Evolutionary conservation across 2,113 vertebrate genomes (phyloP), one percentile per base, ranked within the genome.

Genomic region (Phalacrocorax brasilianus): DNA sequence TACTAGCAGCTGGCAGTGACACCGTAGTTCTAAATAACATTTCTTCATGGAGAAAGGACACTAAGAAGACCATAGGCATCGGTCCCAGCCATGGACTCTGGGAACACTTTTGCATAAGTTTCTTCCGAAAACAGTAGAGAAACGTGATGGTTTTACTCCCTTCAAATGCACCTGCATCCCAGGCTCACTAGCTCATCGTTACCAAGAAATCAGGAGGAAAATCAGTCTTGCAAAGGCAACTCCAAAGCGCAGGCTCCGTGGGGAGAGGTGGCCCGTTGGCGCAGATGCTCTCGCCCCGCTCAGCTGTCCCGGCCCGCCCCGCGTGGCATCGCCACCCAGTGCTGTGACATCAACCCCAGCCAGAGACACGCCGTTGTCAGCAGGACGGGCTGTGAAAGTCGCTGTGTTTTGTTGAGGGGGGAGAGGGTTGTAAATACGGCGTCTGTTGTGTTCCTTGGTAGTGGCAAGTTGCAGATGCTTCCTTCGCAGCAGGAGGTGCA

Each of bases 401-500:
- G 66, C 4, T 80, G 81, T 2, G 98, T 97, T 76, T 97, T 95
- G 91, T 94, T 97, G 92, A 98, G 98, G 9, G 98, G 98, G 11
- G 99, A 97, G 2, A 96, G 97, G 4, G 98, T 99, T 27, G 98
- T 96, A 91, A 99, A 99, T 2, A 99, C 56, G 38, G 99, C 99
- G 6, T 97, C 97, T 0, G 98, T 99, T 26, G 98, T 79, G 62
- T 99, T 99, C 50, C 97, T 97, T 0, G 99, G 99, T 9, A 99
- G 97, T 4, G 98, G 96, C 96, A 99, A 47, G 95, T 99, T 99
- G 59, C 99, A 99, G 98, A 99, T 99, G 96, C 98, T 99, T 42
- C 99, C 99, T 96, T 99, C 99, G 8, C 99, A 99, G 96, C 99
- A 99, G 55, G 99, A 99, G 42, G 98, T 99, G 96, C 99, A 99